These are phyloP conservation scores for Mythimna ferrago DNA, from an alignment of 2,888 invertebrate species.

Conservation along the genomic window DNA sequence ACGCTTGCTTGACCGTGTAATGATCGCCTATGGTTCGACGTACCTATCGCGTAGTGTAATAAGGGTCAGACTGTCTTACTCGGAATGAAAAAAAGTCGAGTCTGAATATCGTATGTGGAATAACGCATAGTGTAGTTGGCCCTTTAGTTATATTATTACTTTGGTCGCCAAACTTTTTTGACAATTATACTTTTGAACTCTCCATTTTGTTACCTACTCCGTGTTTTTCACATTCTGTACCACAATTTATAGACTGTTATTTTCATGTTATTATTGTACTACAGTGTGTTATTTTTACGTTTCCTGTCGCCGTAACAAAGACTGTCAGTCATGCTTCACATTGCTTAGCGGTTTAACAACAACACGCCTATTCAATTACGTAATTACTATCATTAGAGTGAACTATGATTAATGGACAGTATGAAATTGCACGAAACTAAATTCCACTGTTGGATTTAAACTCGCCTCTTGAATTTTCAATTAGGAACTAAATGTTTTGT, in stretches of 20 bases:
- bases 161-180: background rate
- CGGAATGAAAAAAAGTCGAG: too few relatives aligned
- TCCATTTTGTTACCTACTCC: background rate
- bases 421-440: conserved; percentile 14
- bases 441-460: background rate
- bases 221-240: background rate
- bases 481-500: background rate
- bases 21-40: too few relatives aligned
- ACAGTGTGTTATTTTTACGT: conserved; percentile 17
- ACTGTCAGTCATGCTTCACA: conserved; percentile 45
- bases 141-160: background rate
- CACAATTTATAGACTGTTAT: conserved; percentile 1
- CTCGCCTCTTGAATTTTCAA: background rate
- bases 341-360: conserved; percentile 16
- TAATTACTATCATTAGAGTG: conserved; percentile 32
- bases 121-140: too few relatives aligned
- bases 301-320: conserved; percentile 40
- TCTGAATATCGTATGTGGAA: too few relatives aligned
- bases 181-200: background rate
- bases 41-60: too few relatives aligned
- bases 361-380: conserved; percentile 16
- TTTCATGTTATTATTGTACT: conserved; percentile 23
- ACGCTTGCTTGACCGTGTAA: too few relatives aligned
- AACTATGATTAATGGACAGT: conserved; percentile 12
- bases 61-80: too few relatives aligned